Evolutionary conservation across 2,113 vertebrate genomes (phyloP).

Genomic region (Sylvietta virens): DNA sequence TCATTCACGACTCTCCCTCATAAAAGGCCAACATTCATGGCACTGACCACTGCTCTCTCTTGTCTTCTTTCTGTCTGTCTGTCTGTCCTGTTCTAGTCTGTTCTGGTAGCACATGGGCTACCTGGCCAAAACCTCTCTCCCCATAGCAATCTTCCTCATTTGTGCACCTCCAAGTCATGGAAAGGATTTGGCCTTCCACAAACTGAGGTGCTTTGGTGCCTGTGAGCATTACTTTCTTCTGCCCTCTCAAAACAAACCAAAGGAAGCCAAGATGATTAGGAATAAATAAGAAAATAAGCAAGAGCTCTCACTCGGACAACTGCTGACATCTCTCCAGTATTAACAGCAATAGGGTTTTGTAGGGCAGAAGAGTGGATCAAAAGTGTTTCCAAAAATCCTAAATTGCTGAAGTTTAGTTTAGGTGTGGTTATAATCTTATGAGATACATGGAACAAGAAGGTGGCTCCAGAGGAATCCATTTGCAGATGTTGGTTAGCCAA

Average conservation of each 20-base stretch:
- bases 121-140: not conserved
- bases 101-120: not conserved
- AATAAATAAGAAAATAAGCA: not conserved
- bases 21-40: not conserved
- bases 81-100: too few species aligned
- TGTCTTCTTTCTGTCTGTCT: not conserved
- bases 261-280: not conserved
- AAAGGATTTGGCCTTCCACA: not conserved
- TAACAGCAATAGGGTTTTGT: not conserved
- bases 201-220: not conserved
- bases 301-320: not conserved
- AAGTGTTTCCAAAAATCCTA: not conserved
- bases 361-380: not conserved
- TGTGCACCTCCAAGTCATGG: not conserved
- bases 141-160: not conserved
- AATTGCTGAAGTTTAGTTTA: not conserved
- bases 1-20: not conserved
- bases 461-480: not conserved
- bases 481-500: not conserved
- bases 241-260: not conserved
- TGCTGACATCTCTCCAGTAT: not conserved
- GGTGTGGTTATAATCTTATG: not conserved
- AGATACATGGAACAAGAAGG: not conserved
- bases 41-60: not conserved
- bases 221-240: not conserved